Evolutionary conservation across 2,113 vertebrate genomes (phyloP).

Genomic region (Tetraodon nigroviridis): DNA sequence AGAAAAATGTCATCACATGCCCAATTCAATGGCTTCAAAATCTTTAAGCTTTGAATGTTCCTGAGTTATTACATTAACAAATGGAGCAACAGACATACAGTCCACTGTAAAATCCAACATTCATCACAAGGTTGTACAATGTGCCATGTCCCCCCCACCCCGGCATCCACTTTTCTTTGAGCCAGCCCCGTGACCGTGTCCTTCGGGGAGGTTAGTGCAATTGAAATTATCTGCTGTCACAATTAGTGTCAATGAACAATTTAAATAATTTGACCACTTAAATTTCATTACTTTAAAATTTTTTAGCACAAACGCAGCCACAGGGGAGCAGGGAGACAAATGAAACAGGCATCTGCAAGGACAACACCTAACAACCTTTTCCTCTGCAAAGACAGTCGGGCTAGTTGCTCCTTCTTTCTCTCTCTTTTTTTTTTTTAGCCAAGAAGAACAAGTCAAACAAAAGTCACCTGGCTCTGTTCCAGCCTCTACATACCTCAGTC

Average conservation of each 20-base stretch:
- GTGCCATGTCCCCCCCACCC: too few relatives aligned
- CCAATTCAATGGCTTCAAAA: neutral
- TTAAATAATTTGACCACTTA: slow-evolving; percentile 18
- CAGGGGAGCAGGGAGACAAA: neutral
- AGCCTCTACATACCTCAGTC: slow-evolving; percentile 33
- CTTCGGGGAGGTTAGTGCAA: slow-evolving; percentile 8
- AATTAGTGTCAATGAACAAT: slow-evolving; percentile 15
- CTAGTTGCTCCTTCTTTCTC: slow-evolving; percentile 42
- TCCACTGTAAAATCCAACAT: neutral
- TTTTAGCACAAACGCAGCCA: slow-evolving; percentile 19
- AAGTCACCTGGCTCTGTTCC: slow-evolving; percentile 33
- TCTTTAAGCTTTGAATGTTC: neutral
- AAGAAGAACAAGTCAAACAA: slow-evolving; percentile 39
- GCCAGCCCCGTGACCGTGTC: too few relatives aligned
- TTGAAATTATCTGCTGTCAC: slow-evolving; percentile 19
- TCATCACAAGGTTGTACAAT: too few relatives aligned
- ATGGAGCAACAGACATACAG: neutral
- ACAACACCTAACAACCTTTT: slow-evolving; percentile 29
- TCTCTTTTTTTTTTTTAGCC: slow-evolving; percentile 11
- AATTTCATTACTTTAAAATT: slow-evolving; percentile 45
- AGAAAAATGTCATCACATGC: slow-evolving; percentile 5
- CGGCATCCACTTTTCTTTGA: neutral
- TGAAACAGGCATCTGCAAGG: slow-evolving; percentile 7
- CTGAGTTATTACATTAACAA: neutral
- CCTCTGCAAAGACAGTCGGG: slow-evolving; percentile 49